Evolutionary conservation across 2,888 invertebrate genomes (phyloP).

Genomic region (Euproctis similis): DNA sequence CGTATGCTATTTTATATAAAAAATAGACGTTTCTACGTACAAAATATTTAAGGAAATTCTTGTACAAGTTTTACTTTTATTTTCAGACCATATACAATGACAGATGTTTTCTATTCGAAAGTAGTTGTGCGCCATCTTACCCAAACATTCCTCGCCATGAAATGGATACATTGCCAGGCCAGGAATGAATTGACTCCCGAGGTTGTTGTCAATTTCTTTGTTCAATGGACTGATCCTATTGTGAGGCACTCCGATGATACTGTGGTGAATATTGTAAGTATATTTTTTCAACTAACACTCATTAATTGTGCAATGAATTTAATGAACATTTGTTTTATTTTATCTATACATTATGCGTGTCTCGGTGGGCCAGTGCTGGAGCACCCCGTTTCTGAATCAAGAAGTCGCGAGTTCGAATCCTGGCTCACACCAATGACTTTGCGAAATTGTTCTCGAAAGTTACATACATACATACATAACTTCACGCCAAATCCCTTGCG

Average conservation of each 20-base stretch:
- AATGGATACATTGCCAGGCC: conserved; percentile 37
- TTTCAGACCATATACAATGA: conserved; percentile 43
- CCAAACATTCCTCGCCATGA: conserved; percentile 39
- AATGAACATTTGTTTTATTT: too few relatives aligned
- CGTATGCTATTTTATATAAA: background rate
- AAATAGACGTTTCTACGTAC: background rate
- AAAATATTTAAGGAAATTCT: background rate
- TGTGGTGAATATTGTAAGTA: conserved; percentile 33
- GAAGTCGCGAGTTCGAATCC: too few relatives aligned
- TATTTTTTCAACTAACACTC: too few relatives aligned
- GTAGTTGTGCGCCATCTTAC: conserved; percentile 36
- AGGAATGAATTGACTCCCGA: conserved; percentile 34
- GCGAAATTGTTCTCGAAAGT: too few relatives aligned
- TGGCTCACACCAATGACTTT: too few relatives aligned
- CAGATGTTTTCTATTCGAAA: conserved; percentile 48
- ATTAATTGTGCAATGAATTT: too few relatives aligned
- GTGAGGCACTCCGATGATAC: conserved; percentile 35
- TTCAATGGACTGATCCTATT: conserved; percentile 50
- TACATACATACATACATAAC: too few relatives aligned
- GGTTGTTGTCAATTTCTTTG: conserved; percentile 42
- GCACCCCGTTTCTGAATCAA: too few relatives aligned
- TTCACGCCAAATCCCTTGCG: too few relatives aligned
- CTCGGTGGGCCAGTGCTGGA: too few relatives aligned
- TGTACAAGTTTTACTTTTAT: background rate
- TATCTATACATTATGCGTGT: too few relatives aligned